Evolutionary conservation across 2,797 vertebrate genomes (phyloP), one percentile per base, ranked within the genome.

Genomic region (Galago senegalensis): DNA sequence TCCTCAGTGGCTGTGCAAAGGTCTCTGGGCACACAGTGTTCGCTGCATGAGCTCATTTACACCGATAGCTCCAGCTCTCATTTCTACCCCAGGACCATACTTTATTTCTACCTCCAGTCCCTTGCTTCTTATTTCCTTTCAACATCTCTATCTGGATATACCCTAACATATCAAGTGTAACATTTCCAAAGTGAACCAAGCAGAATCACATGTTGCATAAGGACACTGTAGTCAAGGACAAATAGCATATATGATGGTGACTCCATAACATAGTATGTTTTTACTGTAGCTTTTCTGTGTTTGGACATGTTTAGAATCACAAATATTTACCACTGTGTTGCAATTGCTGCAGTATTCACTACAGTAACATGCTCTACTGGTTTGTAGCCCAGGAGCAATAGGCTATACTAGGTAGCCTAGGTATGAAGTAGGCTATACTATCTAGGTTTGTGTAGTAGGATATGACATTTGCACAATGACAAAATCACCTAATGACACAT

Each of bases 111-210:
- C 1, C 23, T 56, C 31, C 43, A 58, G 31, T 25, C 25, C 23
- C 37, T 43, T 69, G 18, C 81, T 80, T 80, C 53, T 43, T 18
- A 46, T 73, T 69, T 65, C 69, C 73, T 91, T 77, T 92, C 6
- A 70, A 31, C 34, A 43, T 53, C 53, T 93, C 31, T 65, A 29
- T 84, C 60, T 58, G 40, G 69, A 91, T 69, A 31, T 25, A 18
- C 21, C 34, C 61, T 79, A 14, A 58, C 18, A 82, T 60, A 85
- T 17, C 29, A 69, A 40, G 25, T 31, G 16, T 31, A 82, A 40
- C 46, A 43, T 86, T 87, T 90, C 58, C 82, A 93, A 75, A 63
- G 7, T 43, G 23, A 96, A 77, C 17, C 60, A 20, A 76, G 56
- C 53, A 79, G n/a, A 79, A n/a, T 37, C 53, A 37, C 5, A 21